phyloP scores from a whole-genome alignment of 2,797 vertebrate species.

The Alosa sapidissima region DNA sequence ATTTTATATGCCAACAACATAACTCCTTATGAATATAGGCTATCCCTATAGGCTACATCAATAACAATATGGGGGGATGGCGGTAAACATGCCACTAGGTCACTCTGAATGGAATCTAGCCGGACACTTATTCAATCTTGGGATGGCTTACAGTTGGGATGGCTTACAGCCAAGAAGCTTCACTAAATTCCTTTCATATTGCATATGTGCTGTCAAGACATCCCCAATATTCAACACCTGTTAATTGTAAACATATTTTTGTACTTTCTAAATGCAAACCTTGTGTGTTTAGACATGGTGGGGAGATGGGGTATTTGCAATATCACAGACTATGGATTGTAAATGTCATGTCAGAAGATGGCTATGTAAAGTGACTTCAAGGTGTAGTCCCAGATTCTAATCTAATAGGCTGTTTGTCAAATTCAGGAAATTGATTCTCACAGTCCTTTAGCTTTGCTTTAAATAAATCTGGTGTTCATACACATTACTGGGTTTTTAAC shows the following conservation, averaged over 20 bases:
- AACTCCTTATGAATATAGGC: not conserved
- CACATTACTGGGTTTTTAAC: not conserved
- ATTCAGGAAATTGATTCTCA: not conserved
- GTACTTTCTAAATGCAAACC: not conserved
- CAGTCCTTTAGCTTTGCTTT: not conserved
- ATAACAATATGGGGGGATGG: not conserved
- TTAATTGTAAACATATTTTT: too few species aligned
- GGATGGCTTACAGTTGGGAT: not conserved
- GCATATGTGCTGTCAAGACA: not conserved
- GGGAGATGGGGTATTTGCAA: not conserved
- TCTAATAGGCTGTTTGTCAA: too few species aligned
- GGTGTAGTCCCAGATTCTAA: too few species aligned
- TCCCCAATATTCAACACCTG: not conserved
- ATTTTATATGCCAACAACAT: not conserved
- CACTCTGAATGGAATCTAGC: too few species aligned
- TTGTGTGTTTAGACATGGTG: not conserved
- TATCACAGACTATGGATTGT: not conserved
- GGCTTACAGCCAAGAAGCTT: not conserved
- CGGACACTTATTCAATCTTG: not conserved
- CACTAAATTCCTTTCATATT: not conserved
- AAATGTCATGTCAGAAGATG: not conserved
- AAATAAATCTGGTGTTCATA: not conserved
- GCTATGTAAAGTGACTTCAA: not conserved
- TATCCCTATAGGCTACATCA: not conserved
- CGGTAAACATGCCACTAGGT: too few species aligned